Percentiles rank a stretch among this genome's conserved stretches.
phyloP scores from a whole-genome alignment of 2,888 invertebrate genomes.

The Tortrix viridana region DNA sequence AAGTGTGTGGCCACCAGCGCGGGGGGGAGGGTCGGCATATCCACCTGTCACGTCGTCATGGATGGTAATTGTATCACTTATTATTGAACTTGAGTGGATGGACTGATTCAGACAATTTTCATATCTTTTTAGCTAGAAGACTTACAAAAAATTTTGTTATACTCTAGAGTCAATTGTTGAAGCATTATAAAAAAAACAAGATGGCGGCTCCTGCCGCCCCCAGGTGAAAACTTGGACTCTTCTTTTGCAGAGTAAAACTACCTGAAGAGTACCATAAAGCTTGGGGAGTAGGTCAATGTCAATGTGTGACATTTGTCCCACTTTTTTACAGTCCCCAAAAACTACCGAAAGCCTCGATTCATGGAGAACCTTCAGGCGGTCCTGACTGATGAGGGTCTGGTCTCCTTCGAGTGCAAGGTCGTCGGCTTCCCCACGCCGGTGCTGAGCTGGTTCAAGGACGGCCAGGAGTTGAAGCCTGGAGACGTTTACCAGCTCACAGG shows the following conservation, averaged over 20 bases:
- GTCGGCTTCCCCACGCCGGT: constrained; percentile 95
- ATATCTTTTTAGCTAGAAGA: no score
- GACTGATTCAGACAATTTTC: no score
- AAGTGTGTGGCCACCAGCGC: constrained; percentile 93
- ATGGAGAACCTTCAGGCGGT: constrained; percentile 95
- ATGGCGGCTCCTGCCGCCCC: no score
- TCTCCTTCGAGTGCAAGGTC: constrained; percentile 96
- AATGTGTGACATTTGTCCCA: no score
- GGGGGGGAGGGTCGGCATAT: constrained; percentile 90
- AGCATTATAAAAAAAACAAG: no score
- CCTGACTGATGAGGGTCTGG: constrained; percentile 95
- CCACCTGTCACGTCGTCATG: constrained; percentile 90
- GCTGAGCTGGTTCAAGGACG: constrained; percentile 96
- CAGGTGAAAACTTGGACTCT: no score
- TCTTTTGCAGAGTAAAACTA: no score
- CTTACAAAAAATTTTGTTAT: no score
- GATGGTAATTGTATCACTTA: constrained; percentile 90
- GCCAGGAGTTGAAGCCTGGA: constrained; percentile 95
- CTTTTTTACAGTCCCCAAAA: constrained; percentile 90
- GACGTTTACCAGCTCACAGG: constrained; percentile 94
- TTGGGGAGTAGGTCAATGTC: no score
- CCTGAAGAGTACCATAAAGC: no score
- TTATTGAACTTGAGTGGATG: no score
- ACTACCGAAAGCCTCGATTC: constrained; percentile 94
- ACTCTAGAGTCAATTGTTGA: no score